phyloP scores from a whole-genome alignment of 2,888 invertebrate species.

The Suillia variegata region DNA sequence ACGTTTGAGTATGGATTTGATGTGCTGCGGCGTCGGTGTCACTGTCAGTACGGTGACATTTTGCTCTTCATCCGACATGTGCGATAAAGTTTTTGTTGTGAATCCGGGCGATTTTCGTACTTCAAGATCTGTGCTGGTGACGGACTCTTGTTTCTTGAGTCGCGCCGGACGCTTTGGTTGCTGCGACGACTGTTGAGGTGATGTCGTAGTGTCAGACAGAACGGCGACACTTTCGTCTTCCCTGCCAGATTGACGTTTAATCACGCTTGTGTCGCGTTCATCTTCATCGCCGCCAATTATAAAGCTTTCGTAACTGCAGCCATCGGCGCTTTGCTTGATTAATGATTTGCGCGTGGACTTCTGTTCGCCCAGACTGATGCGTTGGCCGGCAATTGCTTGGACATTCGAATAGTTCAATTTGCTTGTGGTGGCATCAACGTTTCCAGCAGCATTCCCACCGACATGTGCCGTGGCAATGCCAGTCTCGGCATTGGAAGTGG shows the following conservation, averaged over 20 bases:
- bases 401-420: slow-evolving; percentile 62
- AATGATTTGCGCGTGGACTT: slow-evolving; percentile 53
- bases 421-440: neutral
- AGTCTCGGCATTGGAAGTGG: neutral
- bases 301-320: slow-evolving; percentile 62
- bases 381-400: slow-evolving; percentile 72
- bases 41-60: slow-evolving; percentile 43
- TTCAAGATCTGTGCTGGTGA: neutral
- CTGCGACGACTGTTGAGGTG: slow-evolving; percentile 19
- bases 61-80: slow-evolving; percentile 19
- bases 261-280: neutral
- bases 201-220: slow-evolving; percentile 4
- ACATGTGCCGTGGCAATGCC: neutral
- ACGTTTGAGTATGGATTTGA: slow-evolving; percentile 68
- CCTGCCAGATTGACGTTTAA: neutral
- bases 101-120: neutral
- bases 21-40: slow-evolving; percentile 54
- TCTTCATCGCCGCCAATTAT: slow-evolving; percentile 29
- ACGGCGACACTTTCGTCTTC: neutral
- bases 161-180: slow-evolving; percentile 56
- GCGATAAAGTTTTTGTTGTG: neutral
- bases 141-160: slow-evolving; percentile 31
- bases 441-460: neutral
- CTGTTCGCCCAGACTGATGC: slow-evolving; percentile 68
- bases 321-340: slow-evolving; percentile 53